Percentiles rank a stretch among this genome's conserved stretches.
Evolutionary conservation across 2,797 vertebrate genomes (phyloP).

Genomic region (Myripristis murdjan): DNA sequence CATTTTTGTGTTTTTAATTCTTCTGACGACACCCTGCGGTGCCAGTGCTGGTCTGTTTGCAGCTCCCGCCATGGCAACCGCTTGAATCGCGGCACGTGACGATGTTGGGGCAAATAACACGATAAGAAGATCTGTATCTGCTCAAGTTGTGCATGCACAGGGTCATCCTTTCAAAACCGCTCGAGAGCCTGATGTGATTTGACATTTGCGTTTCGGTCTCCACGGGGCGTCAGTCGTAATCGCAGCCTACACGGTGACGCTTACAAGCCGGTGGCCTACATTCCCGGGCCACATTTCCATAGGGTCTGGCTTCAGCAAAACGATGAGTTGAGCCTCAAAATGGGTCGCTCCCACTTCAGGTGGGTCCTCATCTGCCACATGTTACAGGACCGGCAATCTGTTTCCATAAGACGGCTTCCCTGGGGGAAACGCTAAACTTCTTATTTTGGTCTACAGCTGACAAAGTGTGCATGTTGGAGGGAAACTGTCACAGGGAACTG

Average conservation of each 20-base stretch:
- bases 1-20: no score
- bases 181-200: conserved; percentile 30
- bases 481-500: background rate
- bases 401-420: conserved; percentile 20
- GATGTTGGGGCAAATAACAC: no score
- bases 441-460: background rate
- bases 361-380: conserved; percentile 23
- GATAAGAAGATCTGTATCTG: conserved; percentile 8
- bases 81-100: no score
- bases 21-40: no score
- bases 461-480: conserved; percentile 4
- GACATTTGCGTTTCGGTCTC: conserved; percentile 31
- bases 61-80: no score
- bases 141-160: background rate
- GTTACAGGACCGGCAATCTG: conserved; percentile 3
- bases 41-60: no score
- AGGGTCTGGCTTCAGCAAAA: background rate
- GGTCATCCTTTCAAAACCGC: conserved; percentile 10
- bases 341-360: conserved; percentile 60
- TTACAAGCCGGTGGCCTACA: conserved; percentile 40
- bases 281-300: conserved; percentile 11
- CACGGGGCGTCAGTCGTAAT: conserved; percentile 33
- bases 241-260: conserved; percentile 25
- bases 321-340: conserved; percentile 32
- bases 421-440: conserved; percentile 14